Conservation (phyloP, 2,113 vertebrate species). For the Zosterops japonicus region DNA sequence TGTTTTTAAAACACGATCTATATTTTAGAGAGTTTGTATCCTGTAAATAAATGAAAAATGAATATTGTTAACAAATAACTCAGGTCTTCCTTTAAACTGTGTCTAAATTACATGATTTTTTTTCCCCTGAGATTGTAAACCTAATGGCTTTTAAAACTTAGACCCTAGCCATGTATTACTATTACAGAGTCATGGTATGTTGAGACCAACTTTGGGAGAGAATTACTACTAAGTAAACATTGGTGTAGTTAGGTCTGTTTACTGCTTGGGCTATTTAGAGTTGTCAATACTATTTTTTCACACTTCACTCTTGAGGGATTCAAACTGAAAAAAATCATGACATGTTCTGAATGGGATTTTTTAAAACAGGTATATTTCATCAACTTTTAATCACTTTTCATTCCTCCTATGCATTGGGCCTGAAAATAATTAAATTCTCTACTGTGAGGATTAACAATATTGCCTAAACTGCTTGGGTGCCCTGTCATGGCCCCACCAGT, state of each 20-base stretch:
- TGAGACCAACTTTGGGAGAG: background rate
- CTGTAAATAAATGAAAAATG: background rate
- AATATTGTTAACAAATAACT: background rate
- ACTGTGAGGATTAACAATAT: background rate
- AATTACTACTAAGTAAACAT: background rate
- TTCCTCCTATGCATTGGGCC: background rate
- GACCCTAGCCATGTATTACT: background rate
- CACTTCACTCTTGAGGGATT: background rate
- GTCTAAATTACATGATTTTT: background rate
- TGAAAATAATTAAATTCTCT: slow-evolving; percentile 42
- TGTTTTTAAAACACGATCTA: background rate
- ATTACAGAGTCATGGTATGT: background rate
- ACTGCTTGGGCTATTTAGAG: background rate
- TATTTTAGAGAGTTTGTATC: background rate
- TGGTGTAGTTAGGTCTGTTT: background rate
- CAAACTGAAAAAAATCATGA: background rate
- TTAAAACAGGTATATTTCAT: background rate
- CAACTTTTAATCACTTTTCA: background rate
- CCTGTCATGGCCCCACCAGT: background rate
- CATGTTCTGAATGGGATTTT: background rate
- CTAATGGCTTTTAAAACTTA: background rate
- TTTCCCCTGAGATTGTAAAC: background rate
- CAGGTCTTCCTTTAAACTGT: background rate
- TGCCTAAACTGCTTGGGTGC: background rate
- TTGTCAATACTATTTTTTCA: background rate